phyloP scores from a whole-genome alignment of 2,888 invertebrate genomes.

The Tricholauxania praeusta region DNA sequence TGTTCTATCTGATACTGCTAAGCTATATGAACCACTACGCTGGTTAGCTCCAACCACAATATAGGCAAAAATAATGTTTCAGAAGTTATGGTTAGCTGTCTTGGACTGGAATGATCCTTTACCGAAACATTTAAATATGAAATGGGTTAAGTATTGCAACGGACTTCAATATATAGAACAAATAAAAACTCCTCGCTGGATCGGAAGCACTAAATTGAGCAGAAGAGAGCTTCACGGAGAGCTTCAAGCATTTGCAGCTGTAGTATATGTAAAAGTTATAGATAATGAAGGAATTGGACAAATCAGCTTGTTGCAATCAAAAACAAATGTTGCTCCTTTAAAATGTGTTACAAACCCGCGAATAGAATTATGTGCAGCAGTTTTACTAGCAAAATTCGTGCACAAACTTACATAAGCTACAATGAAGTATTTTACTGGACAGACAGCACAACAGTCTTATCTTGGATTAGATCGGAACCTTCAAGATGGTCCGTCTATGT shows the following conservation, averaged over 20 bases:
- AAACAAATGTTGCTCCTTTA: conserved; percentile 33
- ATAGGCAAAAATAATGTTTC: conserved; percentile 33
- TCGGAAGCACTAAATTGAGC: conserved; percentile 10
- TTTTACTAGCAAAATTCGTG: conserved; percentile 19
- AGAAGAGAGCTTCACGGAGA: conserved; percentile 37
- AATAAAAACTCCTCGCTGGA: conserved; percentile 38
- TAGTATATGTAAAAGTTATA: conserved; percentile 26
- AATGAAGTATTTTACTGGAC: conserved; percentile 36
- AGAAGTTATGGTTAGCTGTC: background rate
- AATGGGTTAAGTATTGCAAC: conserved; percentile 7
- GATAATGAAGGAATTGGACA: background rate
- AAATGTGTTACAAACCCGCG: conserved; percentile 22
- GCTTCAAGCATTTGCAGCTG: conserved; percentile 34
- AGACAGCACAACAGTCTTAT: conserved; percentile 37
- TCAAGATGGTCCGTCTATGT: conserved; percentile 30
- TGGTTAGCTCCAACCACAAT: conserved; percentile 40
- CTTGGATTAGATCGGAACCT: conserved; percentile 34
- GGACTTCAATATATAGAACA: conserved; percentile 27
- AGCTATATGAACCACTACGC: conserved; percentile 35
- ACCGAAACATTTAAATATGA: background rate
- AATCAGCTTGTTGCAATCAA: conserved; percentile 24
- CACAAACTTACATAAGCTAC: background rate
- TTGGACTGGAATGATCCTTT: conserved; percentile 36
- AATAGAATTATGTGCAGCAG: conserved; percentile 33
- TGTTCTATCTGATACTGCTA: conserved; percentile 38